These are phyloP conservation scores for Odontomyia ornata DNA, from an alignment of 2,888 invertebrate genomes.

Conservation along the genomic window DNA sequence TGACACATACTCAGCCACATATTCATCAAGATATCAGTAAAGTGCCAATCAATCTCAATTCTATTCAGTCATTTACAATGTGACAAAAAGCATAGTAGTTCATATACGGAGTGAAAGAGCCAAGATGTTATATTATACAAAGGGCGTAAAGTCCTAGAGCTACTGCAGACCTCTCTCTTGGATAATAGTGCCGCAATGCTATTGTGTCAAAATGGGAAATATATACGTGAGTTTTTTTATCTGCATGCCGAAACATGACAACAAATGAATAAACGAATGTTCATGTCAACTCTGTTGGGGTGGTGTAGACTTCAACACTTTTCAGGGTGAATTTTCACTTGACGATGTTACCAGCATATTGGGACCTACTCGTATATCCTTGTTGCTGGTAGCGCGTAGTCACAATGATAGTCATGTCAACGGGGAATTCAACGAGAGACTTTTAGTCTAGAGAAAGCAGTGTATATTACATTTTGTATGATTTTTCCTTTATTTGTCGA, in stretches of 20 bases:
- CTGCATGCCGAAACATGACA: constrained; percentile 34
- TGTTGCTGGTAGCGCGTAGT: background rate
- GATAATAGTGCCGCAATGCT: constrained; percentile 13
- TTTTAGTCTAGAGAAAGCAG: background rate
- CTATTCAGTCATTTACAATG: constrained; percentile 1
- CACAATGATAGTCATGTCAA: background rate
- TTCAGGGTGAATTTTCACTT: background rate
- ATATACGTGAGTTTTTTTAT: constrained; percentile 26
- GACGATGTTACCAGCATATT: too few relatives aligned
- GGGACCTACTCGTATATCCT: too few relatives aligned
- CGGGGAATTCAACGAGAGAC: background rate
- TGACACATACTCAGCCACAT: too few relatives aligned
- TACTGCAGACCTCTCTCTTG: background rate
- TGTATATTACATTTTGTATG: constrained; percentile 11
- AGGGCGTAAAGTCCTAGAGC: background rate
- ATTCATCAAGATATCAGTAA: background rate
- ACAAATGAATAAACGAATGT: constrained; percentile 30
- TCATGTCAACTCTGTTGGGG: constrained; percentile 24
- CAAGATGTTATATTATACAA: background rate
- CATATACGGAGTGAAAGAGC: constrained; percentile 4
- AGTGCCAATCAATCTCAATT: constrained; percentile 5
- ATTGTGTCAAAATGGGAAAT: constrained; percentile 28
- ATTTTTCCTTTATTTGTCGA: background rate
- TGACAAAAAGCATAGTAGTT: background rate
- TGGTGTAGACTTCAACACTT: constrained; percentile 1